phyloP scores from a whole-genome alignment of 2,113 vertebrate species.

The Empidonax traillii region DNA sequence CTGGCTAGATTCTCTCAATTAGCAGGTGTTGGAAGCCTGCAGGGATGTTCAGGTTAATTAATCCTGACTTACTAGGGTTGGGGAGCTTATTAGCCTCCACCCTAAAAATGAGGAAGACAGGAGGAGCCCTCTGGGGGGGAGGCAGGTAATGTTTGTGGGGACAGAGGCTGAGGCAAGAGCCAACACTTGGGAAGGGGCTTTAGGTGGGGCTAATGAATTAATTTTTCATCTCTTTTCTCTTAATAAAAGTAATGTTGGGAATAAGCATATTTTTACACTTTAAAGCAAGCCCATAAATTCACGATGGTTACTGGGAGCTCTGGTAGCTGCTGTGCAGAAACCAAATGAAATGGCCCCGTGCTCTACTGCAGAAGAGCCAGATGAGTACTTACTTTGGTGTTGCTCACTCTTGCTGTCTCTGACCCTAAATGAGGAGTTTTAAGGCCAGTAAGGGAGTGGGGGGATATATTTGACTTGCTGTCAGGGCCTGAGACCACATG shows the following conservation, averaged over 20 bases:
- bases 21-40: conserved; percentile 62
- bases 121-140: conserved; percentile 39
- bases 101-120: conserved; percentile 60
- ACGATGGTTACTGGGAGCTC: background rate
- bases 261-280: background rate
- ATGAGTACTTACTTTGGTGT: accelerated
- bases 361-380: accelerated
- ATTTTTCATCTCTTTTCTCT: background rate
- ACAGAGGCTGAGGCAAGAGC: background rate
- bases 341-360: background rate
- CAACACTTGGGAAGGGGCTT: background rate
- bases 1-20: conserved; percentile 42
- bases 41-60: conserved; percentile 66
- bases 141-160: background rate
- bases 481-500: background rate
- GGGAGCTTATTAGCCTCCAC: conserved; percentile 62
- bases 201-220: background rate
- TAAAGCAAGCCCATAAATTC: background rate
- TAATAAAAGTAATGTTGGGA: background rate
- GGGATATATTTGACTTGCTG: background rate
- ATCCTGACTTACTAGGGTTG: conserved; percentile 54
- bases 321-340: background rate
- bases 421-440: background rate
- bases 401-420: background rate
- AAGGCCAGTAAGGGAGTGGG: accelerated